A percentile compares a stretch with the other conserved stretches of the same genome.
These are phyloP conservation scores for Tridacna crocea DNA, from an alignment of 2,888 invertebrate genomes.

Conservation along the genomic window DNA sequence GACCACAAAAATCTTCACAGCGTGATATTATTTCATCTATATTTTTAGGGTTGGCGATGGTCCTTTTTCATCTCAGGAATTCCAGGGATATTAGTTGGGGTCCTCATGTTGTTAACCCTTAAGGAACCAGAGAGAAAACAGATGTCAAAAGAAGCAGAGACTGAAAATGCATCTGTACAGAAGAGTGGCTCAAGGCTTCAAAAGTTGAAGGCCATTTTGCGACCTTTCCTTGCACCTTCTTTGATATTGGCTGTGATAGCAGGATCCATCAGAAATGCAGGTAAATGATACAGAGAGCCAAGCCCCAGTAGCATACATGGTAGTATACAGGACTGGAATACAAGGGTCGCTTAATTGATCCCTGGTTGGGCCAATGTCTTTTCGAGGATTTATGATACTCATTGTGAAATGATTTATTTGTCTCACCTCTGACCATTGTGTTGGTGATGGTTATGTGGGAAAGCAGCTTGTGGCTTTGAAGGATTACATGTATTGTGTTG, in stretches of 20 bases:
- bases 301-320: too few relatives aligned
- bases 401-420: too few relatives aligned
- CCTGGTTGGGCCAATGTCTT: too few relatives aligned
- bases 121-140: conserved; percentile 80
- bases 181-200: conserved; percentile 7
- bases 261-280: conserved; percentile 83
- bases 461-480: too few relatives aligned
- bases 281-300: conserved; percentile 54
- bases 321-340: too few relatives aligned
- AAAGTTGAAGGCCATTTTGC: conserved; percentile 50
- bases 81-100: conserved; percentile 82
- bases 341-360: too few relatives aligned
- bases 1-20: too few relatives aligned
- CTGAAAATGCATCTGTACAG: conserved; percentile 14
- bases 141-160: conserved; percentile 29
- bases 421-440: too few relatives aligned
- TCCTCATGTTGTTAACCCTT: conserved; percentile 81
- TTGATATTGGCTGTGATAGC: conserved; percentile 82
- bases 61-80: conserved; percentile 83
- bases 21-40: too few relatives aligned
- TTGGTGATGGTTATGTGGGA: too few relatives aligned
- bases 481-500: too few relatives aligned
- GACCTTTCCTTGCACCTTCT: conserved; percentile 80
- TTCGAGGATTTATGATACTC: too few relatives aligned
- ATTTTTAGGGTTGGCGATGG: conserved; percentile 84